Percentiles rank a stretch among this genome's conserved stretches.
phyloP scores from a whole-genome alignment of 2,797 vertebrate species.

The Crocidura indochinensis region DNA sequence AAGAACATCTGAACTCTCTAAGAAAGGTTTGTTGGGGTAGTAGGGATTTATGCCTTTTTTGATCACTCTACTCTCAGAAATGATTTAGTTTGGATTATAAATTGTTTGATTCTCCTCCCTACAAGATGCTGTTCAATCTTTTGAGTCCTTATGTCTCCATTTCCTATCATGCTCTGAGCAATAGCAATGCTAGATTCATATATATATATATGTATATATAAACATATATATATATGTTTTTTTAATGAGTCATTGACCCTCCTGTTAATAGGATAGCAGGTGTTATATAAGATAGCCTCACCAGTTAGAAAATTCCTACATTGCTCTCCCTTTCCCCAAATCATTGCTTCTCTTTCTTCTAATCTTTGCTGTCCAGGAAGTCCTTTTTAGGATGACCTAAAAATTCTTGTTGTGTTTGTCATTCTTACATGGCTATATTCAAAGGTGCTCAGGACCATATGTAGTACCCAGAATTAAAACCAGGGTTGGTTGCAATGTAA shows the following conservation, averaged over 20 bases:
- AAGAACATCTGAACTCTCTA: neutral
- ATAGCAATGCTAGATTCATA: neutral
- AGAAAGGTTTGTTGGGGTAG: slow-evolving; percentile 10
- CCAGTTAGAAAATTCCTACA: neutral
- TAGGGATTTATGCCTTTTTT: slow-evolving; percentile 1
- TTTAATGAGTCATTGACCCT: neutral
- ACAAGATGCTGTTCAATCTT: neutral
- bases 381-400: neutral
- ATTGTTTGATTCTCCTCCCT: no score
- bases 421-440: no score
- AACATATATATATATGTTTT: no score
- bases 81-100: slow-evolving; percentile 2
- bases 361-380: neutral
- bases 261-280: neutral
- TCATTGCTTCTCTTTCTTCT: neutral
- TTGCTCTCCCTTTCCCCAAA: neutral
- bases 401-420: no score
- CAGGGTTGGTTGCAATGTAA: no score
- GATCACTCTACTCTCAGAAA: neutral
- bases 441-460: no score
- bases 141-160: neutral
- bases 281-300: neutral
- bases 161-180: neutral
- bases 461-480: no score
- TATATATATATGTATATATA: no score